These are phyloP conservation scores for Drosophila leonis DNA, from an alignment of 2,888 invertebrate genomes.

Conservation along the genomic window DNA sequence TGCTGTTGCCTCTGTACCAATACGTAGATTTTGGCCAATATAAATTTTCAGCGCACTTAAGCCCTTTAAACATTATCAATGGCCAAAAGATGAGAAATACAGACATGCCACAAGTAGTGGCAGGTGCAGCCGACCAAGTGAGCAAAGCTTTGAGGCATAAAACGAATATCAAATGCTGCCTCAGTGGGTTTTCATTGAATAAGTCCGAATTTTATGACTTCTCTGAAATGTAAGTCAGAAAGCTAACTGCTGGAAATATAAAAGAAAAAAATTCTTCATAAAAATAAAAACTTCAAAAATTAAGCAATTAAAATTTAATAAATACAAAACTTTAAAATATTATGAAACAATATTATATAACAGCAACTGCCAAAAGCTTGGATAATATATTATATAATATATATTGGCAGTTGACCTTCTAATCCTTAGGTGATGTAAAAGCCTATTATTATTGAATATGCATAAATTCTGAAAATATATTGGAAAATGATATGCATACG, in stretches of 20 bases:
- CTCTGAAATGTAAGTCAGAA: slow-evolving; percentile 3
- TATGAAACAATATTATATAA: no score
- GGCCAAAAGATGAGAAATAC: slow-evolving; percentile 46
- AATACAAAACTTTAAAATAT: neutral
- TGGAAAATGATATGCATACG: neutral
- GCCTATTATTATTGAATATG: neutral
- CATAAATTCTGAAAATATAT: neutral
- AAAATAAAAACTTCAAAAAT: neutral
- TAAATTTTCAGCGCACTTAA: slow-evolving; percentile 76
- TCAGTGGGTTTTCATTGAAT: neutral
- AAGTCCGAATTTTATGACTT: neutral
- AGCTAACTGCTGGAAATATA: neutral
- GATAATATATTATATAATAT: no score
- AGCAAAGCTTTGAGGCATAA: slow-evolving; percentile 19
- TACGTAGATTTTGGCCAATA: slow-evolving; percentile 63
- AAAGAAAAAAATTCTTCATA: neutral
- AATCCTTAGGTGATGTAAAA: no score
- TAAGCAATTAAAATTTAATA: neutral
- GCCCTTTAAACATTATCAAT: slow-evolving; percentile 80
- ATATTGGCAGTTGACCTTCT: no score
- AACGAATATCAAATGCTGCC: slow-evolving; percentile 16
- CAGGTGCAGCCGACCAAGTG: slow-evolving; percentile 24
- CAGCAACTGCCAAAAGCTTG: no score
- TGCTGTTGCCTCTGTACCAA: slow-evolving; percentile 19
- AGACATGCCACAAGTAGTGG: slow-evolving; percentile 15